These are phyloP conservation scores for Hyperoplus immaculatus DNA, from an alignment of 2,797 vertebrate genomes.

Conservation along the genomic window DNA sequence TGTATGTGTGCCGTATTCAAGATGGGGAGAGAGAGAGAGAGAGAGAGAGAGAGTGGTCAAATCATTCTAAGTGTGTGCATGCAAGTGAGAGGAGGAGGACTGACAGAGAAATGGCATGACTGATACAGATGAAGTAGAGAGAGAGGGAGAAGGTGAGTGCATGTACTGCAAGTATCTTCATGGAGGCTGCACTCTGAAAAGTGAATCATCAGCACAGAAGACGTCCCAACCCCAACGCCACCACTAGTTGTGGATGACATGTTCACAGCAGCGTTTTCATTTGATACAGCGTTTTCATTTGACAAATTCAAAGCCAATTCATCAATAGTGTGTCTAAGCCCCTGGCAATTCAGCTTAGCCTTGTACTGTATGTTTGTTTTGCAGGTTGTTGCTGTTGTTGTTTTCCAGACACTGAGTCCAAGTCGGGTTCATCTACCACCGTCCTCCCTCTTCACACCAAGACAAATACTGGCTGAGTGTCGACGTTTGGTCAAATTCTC, in stretches of 20 bases:
- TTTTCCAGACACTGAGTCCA: constrained; percentile 9
- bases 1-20: constrained; percentile 27
- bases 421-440: constrained; percentile 25
- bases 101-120: constrained; percentile 42
- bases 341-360: not conserved
- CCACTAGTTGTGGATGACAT: constrained; percentile 47
- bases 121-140: constrained; percentile 40
- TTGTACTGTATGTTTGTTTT: constrained; percentile 18
- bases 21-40: not conserved
- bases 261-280: constrained; percentile 36
- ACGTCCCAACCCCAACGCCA: constrained; percentile 34
- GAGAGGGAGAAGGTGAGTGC: constrained; percentile 39
- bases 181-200: constrained; percentile 28
- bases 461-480: constrained; percentile 42
- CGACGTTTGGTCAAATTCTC: constrained; percentile 30
- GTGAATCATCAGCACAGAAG: constrained; percentile 69
- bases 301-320: not conserved
- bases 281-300: constrained; percentile 28
- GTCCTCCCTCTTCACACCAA: constrained; percentile 36
- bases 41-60: constrained; percentile 20
- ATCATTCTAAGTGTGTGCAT: constrained; percentile 49
- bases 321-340: constrained; percentile 3
- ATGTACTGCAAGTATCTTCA: constrained; percentile 33
- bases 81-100: constrained; percentile 43
- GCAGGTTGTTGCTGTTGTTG: constrained; percentile 19